phyloP scores from a whole-genome alignment of 2,888 invertebrate species.

The Cosmorhoe ocellata region DNA sequence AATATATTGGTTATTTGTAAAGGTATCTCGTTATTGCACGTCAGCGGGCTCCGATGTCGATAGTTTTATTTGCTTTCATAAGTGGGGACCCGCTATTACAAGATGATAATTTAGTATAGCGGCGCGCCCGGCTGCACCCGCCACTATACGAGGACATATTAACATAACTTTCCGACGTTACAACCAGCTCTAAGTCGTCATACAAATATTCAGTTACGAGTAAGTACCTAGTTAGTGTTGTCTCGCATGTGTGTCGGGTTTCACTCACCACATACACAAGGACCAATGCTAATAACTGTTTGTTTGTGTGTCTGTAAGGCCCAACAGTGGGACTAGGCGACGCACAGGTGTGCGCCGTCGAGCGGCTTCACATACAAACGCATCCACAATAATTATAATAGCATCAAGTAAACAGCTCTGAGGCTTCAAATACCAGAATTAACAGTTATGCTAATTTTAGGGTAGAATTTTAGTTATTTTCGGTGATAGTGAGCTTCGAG shows the following conservation, averaged over 20 bases:
- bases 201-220: conserved; percentile 1
- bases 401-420: conserved; percentile 10
- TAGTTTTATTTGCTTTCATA: conserved; percentile 10
- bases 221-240: conserved; percentile 5
- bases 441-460: conserved; percentile 19
- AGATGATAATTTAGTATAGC: conserved; percentile 2
- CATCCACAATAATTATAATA: conserved; percentile 1
- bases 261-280: background rate
- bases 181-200: background rate
- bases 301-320: too few relatives aligned
- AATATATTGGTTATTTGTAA: too few relatives aligned
- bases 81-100: background rate
- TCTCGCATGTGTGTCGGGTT: conserved; percentile 9
- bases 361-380: background rate
- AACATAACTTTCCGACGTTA: conserved; percentile 13
- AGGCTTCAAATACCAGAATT: conserved; percentile 13
- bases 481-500: background rate
- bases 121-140: conserved; percentile 1
- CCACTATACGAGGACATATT: conserved; percentile 5
- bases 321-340: too few relatives aligned
- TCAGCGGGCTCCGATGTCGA: conserved; percentile 1
- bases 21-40: conserved; percentile 1
- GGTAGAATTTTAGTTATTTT: conserved; percentile 14
- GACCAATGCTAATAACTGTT: too few relatives aligned
- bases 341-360: too few relatives aligned